Conservation (phyloP, 2,888 invertebrate species). For the Phortica magna region DNA sequence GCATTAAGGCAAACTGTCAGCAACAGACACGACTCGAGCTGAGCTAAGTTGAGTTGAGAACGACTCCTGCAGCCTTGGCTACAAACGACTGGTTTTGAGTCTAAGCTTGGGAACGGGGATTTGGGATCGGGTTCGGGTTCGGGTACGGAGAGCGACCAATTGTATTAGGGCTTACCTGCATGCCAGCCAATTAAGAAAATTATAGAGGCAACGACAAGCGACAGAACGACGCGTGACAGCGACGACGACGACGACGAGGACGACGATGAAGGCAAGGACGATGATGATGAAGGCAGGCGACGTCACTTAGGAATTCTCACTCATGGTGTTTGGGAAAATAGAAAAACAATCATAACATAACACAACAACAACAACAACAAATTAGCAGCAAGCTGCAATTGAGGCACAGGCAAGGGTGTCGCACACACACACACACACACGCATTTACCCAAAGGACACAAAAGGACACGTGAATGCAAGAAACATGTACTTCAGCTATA, state of each 20-base stretch:
- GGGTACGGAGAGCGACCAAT: neutral
- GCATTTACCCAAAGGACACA: conserved; percentile 38
- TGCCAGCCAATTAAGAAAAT: conserved; percentile 43
- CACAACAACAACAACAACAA: conserved; percentile 13
- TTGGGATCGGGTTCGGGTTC: neutral
- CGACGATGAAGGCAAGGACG: neutral
- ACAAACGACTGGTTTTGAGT: neutral
- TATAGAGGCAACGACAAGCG: conserved; percentile 26
- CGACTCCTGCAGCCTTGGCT: neutral
- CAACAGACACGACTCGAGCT: neutral
- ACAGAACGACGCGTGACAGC: neutral
- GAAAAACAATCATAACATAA: conserved; percentile 26
- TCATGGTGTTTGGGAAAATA: neutral
- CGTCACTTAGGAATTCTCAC: conserved; percentile 15
- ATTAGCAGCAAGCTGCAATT: conserved; percentile 28
- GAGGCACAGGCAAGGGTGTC: neutral
- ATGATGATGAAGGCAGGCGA: neutral
- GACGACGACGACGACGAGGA: neutral
- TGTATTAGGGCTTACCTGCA: conserved; percentile 12
- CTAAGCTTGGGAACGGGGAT: neutral
- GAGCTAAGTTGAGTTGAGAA: neutral
- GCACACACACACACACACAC: neutral
- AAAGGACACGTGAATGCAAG: conserved; percentile 9
- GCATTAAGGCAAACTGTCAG: conserved; percentile 1
- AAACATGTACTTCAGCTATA: neutral